Conservation (phyloP, 2,797 vertebrate species). For the Valencia hispanica region DNA sequence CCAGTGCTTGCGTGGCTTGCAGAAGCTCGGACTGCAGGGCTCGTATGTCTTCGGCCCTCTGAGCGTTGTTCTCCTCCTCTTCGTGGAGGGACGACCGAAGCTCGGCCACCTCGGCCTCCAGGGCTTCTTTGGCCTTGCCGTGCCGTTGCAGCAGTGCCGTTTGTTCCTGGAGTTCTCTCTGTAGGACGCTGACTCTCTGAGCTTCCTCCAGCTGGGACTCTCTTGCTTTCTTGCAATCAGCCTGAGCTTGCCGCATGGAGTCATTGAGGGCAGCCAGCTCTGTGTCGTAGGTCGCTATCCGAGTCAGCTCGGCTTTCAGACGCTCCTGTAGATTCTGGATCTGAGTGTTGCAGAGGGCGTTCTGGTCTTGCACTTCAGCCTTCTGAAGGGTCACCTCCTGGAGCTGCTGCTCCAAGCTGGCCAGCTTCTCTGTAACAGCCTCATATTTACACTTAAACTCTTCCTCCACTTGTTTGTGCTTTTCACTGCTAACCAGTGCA, state of each 20-base stretch:
- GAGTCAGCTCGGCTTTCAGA: conserved; percentile 78
- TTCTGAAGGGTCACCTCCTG: conserved; percentile 67
- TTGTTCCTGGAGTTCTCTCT: conserved; percentile 80
- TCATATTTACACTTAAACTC: conserved; percentile 71
- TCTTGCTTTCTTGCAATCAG: conserved; percentile 78
- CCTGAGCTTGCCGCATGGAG: conserved; percentile 77
- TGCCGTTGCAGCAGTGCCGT: conserved; percentile 77
- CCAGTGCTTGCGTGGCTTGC: conserved; percentile 78
- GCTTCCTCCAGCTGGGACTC: conserved; percentile 72
- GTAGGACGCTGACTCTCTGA: conserved; percentile 73
- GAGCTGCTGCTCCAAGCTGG: conserved; percentile 77
- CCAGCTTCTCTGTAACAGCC: conserved; percentile 76
- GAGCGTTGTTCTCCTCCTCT: conserved; percentile 82
- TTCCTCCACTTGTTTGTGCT: conserved; percentile 76
- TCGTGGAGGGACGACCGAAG: conserved; percentile 75
- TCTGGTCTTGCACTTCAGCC: conserved; percentile 79
- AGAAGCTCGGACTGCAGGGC: conserved; percentile 85
- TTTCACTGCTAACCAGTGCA: conserved; percentile 73
- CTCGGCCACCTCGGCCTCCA: conserved; percentile 77
- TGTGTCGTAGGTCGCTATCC: conserved; percentile 79
- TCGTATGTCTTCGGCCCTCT: conserved; percentile 78
- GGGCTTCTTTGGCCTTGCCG: conserved; percentile 68
- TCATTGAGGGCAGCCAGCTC: conserved; percentile 78
- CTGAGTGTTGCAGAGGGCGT: conserved; percentile 66
- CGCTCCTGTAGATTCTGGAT: conserved; percentile 77